Base-by-base conservation (phyloP, 2,888 invertebrate genomes). In the Chesias legatella region DNA sequence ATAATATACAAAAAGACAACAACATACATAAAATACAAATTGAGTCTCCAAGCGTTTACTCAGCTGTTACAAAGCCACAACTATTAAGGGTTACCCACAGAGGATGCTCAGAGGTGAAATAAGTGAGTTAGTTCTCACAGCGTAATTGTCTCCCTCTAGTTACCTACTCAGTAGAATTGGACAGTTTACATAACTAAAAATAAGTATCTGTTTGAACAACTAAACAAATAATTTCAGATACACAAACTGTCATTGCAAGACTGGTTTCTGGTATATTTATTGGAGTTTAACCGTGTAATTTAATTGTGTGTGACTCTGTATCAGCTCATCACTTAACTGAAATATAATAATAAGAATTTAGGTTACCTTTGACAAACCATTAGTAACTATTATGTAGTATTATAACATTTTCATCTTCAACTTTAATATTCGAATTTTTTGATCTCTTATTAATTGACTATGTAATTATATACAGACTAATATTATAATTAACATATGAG, bases 1-100 rank as follows among this genome's bases (percentile, higher is more conserved):
- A 76, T 72, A 71, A 74, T 73, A 70, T 69, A 68, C 67, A 72
- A 79, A 69, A 76, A 74, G 68, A 74, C 76, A 79, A 81, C 77
- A 80, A 80, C 73, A 70, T 74, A 73, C 68, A 64, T 75, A 71
- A 71, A 70, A 75, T 74, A 73, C 73, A 73, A 73, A 70, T 71
- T 63, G 69, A 74, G 71, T 70, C 70, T 62, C 60, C 61, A 10
- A 63, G 56, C 62, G 62, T 60, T 50, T 50, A 45, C 45, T 46
- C 46, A 53, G 60, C 58, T 48, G 56, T 51, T 60, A 63, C 59
- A 63, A 60, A 57, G 52, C 47, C 63, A 58, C 25, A 26, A 17
- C 13, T 3, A 2, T 26, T 6, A 24, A 27, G 29, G 20, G 29
- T 30, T 17, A n/a, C n/a, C n/a, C n/a, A n/a, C n/a, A n/a, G n/a